Evolutionary conservation across 2,888 invertebrate species (phyloP), one percentile per base, ranked within the genome.

Genomic region (Caprella mutica): DNA sequence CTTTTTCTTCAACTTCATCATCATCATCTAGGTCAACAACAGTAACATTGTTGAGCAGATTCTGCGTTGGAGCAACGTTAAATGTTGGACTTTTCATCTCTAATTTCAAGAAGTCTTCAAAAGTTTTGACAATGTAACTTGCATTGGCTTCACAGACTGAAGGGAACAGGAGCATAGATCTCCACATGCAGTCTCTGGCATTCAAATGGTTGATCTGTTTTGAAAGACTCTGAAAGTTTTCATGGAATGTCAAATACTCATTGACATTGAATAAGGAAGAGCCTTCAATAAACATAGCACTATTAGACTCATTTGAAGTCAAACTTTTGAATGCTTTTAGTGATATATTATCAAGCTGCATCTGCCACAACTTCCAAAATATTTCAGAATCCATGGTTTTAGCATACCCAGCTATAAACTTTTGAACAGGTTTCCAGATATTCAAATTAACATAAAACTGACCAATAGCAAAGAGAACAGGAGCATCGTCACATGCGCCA

Each of bases 71-170:
- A 14, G 64, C 64, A 4, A 64, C 30, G n/a, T 43, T 58, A 27
- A 58, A 50, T 46, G 60, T 58, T 46, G 39, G 48, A 33, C 52
- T 56, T 39, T 61, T 58, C 39, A 59, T 40, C 53, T 78, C 81
- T 72, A 77, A 81, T 74, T 83, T 79, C 55, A 88, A 80, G 70
- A 92, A 91, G 60, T 80, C 77, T 52, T 93, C 75, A 67, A 96
- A 83, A n/a, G 91, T 69, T 4, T 82, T 79, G 0, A 86, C 83
- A 19, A 92, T 73, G 70, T 88, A 85, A 50, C 84, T 79, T 68
- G 90, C 91, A 71, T 81, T 85, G 1, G 81, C 76, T 73, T 92
- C 90, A 67, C 84, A 84, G 12, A 86, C 76, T 63, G 82, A 80
- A 3, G 85, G 77, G 46, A 60, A 60, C 9, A 24, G 51, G 8